Evolutionary conservation across 2,113 vertebrate genomes (phyloP).

Genomic region (Salvelinus sp.): DNA sequence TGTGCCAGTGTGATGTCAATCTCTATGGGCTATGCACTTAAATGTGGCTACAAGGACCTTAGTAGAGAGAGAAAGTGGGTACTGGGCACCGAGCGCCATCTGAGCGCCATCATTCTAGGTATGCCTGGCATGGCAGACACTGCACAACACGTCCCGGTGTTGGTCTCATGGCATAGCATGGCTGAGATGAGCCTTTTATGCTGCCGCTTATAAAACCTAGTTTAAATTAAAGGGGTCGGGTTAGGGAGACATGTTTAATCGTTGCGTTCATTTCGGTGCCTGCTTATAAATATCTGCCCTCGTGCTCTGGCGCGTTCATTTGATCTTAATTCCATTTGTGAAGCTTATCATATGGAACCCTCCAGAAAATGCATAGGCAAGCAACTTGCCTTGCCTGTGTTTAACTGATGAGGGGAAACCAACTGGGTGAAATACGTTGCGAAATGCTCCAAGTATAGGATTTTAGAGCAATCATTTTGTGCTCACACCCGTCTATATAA

Average conservation of each 20-base stretch:
- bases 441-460: neutral
- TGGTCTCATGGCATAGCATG: neutral
- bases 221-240: neutral
- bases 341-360: slow-evolving; percentile 14
- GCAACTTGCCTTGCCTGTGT: neutral
- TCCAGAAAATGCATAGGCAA: slow-evolving; percentile 6
- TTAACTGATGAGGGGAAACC: neutral
- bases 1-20: slow-evolving; percentile 58
- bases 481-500: too few relatives aligned
- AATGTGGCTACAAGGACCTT: slow-evolving; percentile 24
- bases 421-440: neutral
- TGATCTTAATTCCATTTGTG: slow-evolving; percentile 29
- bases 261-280: neutral
- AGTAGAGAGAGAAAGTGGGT: slow-evolving; percentile 1
- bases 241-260: neutral
- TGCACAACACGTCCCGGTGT: neutral
- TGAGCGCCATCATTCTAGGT: slow-evolving; percentile 14
- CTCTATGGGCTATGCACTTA: neutral
- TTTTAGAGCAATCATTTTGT: neutral
- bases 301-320: slow-evolving; percentile 1
- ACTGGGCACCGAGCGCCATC: neutral
- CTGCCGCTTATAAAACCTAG: neutral
- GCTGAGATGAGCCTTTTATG: slow-evolving; percentile 4
- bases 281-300: slow-evolving; percentile 17
- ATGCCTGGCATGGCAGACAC: slow-evolving; percentile 18